Evolutionary conservation across 2,113 vertebrate genomes (phyloP), one percentile per base, ranked within the genome.

Genomic region (Pluvianellus socialis): DNA sequence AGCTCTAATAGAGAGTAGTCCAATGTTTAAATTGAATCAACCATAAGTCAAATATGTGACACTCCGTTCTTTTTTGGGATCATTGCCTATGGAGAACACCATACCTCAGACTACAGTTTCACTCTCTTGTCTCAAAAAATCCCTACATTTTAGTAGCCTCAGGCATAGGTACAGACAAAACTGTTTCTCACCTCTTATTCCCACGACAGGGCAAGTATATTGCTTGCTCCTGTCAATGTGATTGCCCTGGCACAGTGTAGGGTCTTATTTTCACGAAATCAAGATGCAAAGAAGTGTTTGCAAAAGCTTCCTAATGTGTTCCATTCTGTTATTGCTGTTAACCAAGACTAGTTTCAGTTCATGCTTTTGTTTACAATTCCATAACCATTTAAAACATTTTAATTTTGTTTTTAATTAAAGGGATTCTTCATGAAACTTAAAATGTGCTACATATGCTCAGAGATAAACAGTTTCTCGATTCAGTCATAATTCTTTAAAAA

Each of bases 391-490:
- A 47, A 81, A 94, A 38, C 79, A 3, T 87, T 72, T 85, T 49
- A 56, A n/a, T 70, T 76, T 56, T 55, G 7, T 44, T 88, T 47
- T 94, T 90, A 86, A 72, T 71, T 53, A 75, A 92, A 84, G 11
- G 12, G 6, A 73, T 72, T 91, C 23, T 55, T 94, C 49, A 65
- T 79, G 62, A 85, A 89, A 94, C 45, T 72, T 95, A 83, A 95
- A 96, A 93, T 92, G 66, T 96, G 81, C 50, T 95, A 74, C 44
- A 85, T 75, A 52, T 73, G 62, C 76, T 94, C 65, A 88, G 42
- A 84, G 83, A 96, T 5, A 38, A 94, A 74, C 22, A 72, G 84
- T 89, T 92, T 66, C 90, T 97, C 79, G 88, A 59, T 47, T 53
- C 42, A 82, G 62, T 94, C 79, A 96, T 47, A 26, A 40, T 80